Evolutionary conservation across 2,797 vertebrate species (phyloP), one percentile per base, ranked within the genome.

Genomic region (Arrhamphus sclerolepis): DNA sequence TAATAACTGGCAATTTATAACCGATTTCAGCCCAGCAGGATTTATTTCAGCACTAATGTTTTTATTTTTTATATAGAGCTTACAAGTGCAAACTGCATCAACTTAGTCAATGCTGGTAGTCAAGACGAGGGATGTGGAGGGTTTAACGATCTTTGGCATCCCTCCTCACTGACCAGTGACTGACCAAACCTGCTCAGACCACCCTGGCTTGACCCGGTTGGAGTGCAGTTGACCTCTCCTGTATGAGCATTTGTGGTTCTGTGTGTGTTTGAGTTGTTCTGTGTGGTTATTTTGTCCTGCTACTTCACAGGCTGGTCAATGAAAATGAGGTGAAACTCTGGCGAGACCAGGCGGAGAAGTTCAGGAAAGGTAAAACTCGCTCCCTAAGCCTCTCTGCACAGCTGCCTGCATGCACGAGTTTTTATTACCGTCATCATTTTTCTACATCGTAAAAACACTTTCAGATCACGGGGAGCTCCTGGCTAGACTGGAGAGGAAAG

Each of bases 241-340:
- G 43, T 14, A n/a, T n/a, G n/a, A 59, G 18, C 31, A 7, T 20
- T 49, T 38, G 10, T 40, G 38, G 11, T n/a, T 18, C 18, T 42
- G 40, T 18, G 14, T n/a, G 18, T 17, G n/a, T n/a, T 16, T 43
- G n/a, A 11, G 7, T 28, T 22, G 24, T 42, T 14, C 46, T 10
- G 19, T 49, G 24, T 49, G 22, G 50, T 68, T 4, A 56, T 57
- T n/a, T 11, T 6, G 5, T 70, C 9, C 51, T 10, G 24, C 34
- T 77, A 20, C n/a, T 46, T 54, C 29, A 67, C 82, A 99, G 97
- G 97, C 90, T 99, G 71, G 94, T 99, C 69, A 99, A 99, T 18
- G 97, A 99, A 88, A 99, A 98, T 17, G 97, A 99, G 84, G 97
- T 98, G 66, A 98, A 95, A 66, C 95, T 96, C 77, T 99, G 97